Percentiles rank a stretch among this genome's conserved stretches.
phyloP scores from a whole-genome alignment of 2,888 invertebrate species.

The Drosophila robusta region DNA sequence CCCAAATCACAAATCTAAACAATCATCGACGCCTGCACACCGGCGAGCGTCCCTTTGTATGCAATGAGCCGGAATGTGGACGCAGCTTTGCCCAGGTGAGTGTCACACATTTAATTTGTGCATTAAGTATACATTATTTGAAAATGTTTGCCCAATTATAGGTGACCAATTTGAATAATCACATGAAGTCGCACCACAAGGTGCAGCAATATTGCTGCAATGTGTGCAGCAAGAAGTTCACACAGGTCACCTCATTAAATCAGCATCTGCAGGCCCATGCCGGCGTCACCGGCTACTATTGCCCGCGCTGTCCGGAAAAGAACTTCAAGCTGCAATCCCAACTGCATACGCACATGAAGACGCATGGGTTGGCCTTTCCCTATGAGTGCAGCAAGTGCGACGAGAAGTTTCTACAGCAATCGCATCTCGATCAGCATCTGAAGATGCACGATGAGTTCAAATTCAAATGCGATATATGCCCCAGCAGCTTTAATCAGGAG shows the following conservation, averaged over 20 bases:
- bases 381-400: slow-evolving; percentile 85
- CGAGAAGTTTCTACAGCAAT: slow-evolving; percentile 85
- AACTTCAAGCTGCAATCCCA: slow-evolving; percentile 85
- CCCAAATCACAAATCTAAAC: slow-evolving; percentile 85
- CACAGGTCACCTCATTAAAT: slow-evolving; percentile 85
- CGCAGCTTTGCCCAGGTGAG: slow-evolving; percentile 85
- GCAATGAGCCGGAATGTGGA: slow-evolving; percentile 85
- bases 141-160: slow-evolving; percentile 23
- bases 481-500: slow-evolving; percentile 85
- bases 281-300: slow-evolving; percentile 84
- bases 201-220: slow-evolving; percentile 85
- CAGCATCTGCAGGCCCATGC: slow-evolving; percentile 85
- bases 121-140: neutral
- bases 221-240: slow-evolving; percentile 85
- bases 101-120: neutral
- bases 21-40: slow-evolving; percentile 85
- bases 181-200: slow-evolving; percentile 86
- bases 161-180: slow-evolving; percentile 85
- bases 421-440: slow-evolving; percentile 85
- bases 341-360: slow-evolving; percentile 85
- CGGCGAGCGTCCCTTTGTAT: slow-evolving; percentile 85
- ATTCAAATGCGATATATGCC: slow-evolving; percentile 85
- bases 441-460: slow-evolving; percentile 85
- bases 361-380: slow-evolving; percentile 84
- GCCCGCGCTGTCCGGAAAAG: slow-evolving; percentile 85